Percentiles rank a stretch among this genome's conserved stretches.
Evolutionary conservation across 2,797 vertebrate genomes (phyloP).

Genomic region (Ctenopoma kingsleyae): DNA sequence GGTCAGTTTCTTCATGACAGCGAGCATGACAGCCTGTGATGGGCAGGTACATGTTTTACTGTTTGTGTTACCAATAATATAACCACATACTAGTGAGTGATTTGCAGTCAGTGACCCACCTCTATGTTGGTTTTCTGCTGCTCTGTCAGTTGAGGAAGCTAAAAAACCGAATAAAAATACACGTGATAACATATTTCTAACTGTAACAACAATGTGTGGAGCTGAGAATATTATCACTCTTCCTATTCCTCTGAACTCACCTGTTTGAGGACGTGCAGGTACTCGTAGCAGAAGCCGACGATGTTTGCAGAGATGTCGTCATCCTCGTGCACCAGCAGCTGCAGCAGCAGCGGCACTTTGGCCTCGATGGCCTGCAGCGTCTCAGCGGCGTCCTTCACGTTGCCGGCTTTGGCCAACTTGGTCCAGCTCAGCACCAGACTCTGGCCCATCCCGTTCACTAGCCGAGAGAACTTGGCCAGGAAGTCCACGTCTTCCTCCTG

Average conservation of each 20-base stretch:
- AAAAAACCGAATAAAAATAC: constrained; percentile 1
- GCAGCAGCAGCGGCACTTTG: constrained; percentile 93
- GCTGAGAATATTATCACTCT: no score
- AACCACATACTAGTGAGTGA: fast-evolving
- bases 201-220: background rate
- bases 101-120: constrained; percentile 77
- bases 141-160: constrained; percentile 93
- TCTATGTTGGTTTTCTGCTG: constrained; percentile 94
- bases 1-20: constrained; percentile 97
- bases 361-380: constrained; percentile 91
- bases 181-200: background rate
- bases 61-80: fast-evolving
- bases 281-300: constrained; percentile 97
- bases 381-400: constrained; percentile 88
- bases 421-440: constrained; percentile 96
- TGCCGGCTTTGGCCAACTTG: constrained; percentile 90
- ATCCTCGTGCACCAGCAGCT: constrained; percentile 94
- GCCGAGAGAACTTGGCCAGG: constrained; percentile 95
- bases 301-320: constrained; percentile 98
- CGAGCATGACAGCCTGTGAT: constrained; percentile 93
- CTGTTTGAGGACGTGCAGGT: constrained; percentile 98
- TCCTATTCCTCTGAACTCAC: constrained; percentile 60
- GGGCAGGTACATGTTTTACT: fast-evolving
- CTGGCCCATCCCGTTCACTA: constrained; percentile 98
- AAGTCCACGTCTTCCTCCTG: constrained; percentile 99